Base-by-base conservation (phyloP, 2,888 invertebrate genomes). In the Cremastobaeus sp. region DNA sequence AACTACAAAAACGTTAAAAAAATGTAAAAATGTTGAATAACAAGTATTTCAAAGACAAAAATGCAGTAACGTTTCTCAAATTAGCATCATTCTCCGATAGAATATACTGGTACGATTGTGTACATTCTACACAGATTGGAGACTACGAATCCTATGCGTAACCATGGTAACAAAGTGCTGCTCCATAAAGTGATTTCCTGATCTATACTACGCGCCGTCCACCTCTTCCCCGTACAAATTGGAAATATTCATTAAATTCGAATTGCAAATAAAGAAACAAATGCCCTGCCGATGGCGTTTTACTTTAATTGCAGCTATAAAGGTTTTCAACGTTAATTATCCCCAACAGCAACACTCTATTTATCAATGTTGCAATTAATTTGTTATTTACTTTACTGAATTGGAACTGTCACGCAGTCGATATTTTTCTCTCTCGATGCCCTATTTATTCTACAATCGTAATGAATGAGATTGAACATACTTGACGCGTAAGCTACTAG, bases 401-500 rank as follows among this genome's bases (percentile, higher is more conserved):
- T 25, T 25, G 25, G n/a, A n/a, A n/a, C n/a, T n/a, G n/a, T n/a
- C n/a, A n/a, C n/a, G n/a, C n/a, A n/a, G n/a, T n/a, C n/a, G n/a
- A n/a, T n/a, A n/a, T n/a, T n/a, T n/a, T n/a, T n/a, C n/a, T n/a
- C n/a, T n/a, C n/a, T n/a, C n/a, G n/a, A n/a, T n/a, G n/a, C n/a
- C n/a, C n/a, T n/a, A n/a, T n/a, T n/a, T n/a, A n/a, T n/a, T n/a
- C n/a, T n/a, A 8, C 25, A 25, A 25, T 8, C 3, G 8, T 25
- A 25, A 25, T 25, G 3, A 25, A 25, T 25, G 25, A 25, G 25
- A 5, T 25, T 3, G 8, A 5, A 8, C 72, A 79, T 83, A 90
- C 90, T 88, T 78, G 95, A 96, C 0, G 94, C 91, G 85, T 97
- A 97, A 4, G 94, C 94, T 0, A 96, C 90, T 17, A 96, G 89